Evolutionary conservation across 2,113 vertebrate genomes (phyloP).

Genomic region (Axis porcinus): DNA sequence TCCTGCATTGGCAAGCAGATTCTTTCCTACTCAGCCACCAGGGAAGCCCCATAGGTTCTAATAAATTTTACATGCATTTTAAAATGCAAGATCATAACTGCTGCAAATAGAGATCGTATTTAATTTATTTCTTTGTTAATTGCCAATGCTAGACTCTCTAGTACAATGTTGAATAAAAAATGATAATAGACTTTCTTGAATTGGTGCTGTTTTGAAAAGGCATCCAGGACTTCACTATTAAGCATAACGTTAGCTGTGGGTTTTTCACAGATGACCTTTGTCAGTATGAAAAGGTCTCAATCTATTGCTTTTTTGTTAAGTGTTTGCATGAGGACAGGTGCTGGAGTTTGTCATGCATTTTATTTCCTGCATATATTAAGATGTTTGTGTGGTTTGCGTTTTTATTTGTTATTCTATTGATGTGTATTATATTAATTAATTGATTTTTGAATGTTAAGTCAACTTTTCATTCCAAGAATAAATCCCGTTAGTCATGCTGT

Average conservation of each 20-base stretch:
- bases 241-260: not conserved
- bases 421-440: not conserved
- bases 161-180: not conserved
- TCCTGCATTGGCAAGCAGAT: not conserved
- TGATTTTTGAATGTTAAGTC: not conserved
- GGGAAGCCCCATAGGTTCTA: not conserved
- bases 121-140: not conserved
- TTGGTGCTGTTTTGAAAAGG: not conserved
- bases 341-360: not conserved
- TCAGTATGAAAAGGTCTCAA: not conserved
- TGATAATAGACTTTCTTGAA: not conserved
- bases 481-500: not conserved
- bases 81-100: not conserved
- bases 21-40: not conserved
- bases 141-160: not conserved
- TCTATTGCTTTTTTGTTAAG: not conserved
- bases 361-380: not conserved
- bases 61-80: not conserved
- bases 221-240: not conserved
- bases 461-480: not conserved
- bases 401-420: not conserved
- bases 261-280: not conserved
- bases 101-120: not conserved
- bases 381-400: not conserved
- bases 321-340: not conserved